A percentile compares a stretch with the other conserved stretches of the same genome.
Evolutionary conservation across 2,797 vertebrate species (phyloP).

Genomic region (Myiotriccus ornatus): DNA sequence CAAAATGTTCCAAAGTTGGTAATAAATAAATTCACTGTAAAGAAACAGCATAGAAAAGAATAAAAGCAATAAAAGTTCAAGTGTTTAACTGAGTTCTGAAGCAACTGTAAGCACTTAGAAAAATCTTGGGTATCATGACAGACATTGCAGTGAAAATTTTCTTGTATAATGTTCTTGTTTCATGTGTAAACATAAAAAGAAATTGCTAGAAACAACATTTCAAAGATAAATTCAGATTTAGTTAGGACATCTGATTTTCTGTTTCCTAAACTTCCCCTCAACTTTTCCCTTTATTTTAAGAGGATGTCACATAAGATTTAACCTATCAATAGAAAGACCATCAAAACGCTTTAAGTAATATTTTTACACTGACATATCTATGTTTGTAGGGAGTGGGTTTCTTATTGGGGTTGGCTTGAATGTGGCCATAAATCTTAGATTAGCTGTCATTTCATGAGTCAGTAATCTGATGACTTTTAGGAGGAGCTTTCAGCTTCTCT

Average conservation of each 20-base stretch:
- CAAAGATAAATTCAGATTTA: background rate
- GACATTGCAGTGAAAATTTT: background rate
- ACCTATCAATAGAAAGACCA: background rate
- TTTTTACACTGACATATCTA: background rate
- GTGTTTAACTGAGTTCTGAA: background rate
- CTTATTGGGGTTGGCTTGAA: constrained; percentile 33
- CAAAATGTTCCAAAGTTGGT: background rate
- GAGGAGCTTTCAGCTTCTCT: constrained; percentile 54
- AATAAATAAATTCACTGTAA: background rate
- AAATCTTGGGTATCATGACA: background rate
- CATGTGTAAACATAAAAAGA: background rate
- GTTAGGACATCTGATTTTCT: background rate
- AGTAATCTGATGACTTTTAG: constrained; percentile 41
- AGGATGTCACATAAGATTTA: background rate
- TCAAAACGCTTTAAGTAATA: background rate
- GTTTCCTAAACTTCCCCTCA: background rate
- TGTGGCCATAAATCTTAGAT: constrained; percentile 38
- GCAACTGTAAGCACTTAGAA: background rate
- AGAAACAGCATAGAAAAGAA: background rate
- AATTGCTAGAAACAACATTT: background rate
- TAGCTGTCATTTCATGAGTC: constrained; percentile 45
- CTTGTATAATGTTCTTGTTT: background rate
- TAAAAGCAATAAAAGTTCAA: background rate
- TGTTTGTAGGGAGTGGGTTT: constrained; percentile 22
- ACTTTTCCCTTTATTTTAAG: background rate